Evolutionary conservation across 2,113 vertebrate genomes (phyloP), one percentile per base, ranked within the genome.

Genomic region (Saguinus midas): DNA sequence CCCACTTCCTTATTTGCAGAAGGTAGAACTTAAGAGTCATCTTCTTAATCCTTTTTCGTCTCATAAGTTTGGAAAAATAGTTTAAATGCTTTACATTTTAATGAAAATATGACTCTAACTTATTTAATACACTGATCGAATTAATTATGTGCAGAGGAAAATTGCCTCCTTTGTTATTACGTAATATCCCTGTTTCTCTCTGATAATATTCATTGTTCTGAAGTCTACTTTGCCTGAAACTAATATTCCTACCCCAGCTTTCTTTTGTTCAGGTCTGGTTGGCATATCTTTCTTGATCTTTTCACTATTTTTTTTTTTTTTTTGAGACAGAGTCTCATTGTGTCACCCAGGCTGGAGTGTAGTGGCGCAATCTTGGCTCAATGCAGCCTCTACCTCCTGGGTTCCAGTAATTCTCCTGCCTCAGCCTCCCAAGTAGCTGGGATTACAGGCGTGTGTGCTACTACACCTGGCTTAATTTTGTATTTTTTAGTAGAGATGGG

Each of bases 11-110:
- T 25, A 25, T 87, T 40, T 72, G 16, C n/a, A 61, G 35, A 78
- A 27, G 37, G 18, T 25, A n/a, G 76, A 35, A 29, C 68, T n/a
- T 48, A 58, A 75, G 23, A 64, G 84, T 32, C 66, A 68, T 32
- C 32, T 64, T 27, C 57, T 64, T 32, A 64, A 64, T 64, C 61
- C 61, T 64, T 64, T 64, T 64, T 64, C 61, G 32, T 64, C 61
- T 64, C 61, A 64, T 64, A 64, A 64, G 29, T 64, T 64, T 64
- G 61, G 61, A 64, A 64, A 64, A 64, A 29, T 5, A 76, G 90
- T 92, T 97, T 79, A 97, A 79, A 84, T 96, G 40, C 75, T 98
- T 95, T 32, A 90, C 72, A 80, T 93, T 97, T 98, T 97, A 76
- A 82, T 97, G 88, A 97, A 96, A 97, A 89, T 80, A 94, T 92